Evolutionary conservation across 2,888 invertebrate species (phyloP).

Genomic region (Nemoura dubitans): DNA sequence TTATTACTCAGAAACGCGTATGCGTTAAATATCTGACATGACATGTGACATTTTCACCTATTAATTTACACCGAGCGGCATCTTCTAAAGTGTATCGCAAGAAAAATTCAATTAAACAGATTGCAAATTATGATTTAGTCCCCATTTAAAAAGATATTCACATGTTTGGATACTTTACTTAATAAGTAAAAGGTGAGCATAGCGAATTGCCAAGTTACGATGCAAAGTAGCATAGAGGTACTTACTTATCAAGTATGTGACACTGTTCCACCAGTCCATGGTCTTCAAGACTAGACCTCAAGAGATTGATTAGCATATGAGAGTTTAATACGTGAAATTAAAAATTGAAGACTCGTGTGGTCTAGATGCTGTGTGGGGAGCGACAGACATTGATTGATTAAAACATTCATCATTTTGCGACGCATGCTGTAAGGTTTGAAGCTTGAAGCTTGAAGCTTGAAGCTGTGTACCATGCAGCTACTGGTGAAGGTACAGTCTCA

Average conservation of each 20-base stretch:
- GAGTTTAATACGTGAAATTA: not conserved
- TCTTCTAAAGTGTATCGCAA: not conserved
- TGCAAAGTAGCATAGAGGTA: not conserved
- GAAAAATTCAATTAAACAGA: not conserved
- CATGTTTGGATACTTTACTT: not conserved
- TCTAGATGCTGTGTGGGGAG: not conserved
- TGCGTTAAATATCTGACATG: not conserved
- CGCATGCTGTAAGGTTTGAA: not conserved
- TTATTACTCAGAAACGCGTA: not conserved
- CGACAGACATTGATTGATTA: constrained; percentile 12
- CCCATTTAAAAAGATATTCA: not conserved
- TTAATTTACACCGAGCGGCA: not conserved
- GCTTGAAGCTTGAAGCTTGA: not conserved
- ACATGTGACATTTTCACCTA: not conserved
- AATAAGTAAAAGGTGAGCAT: not conserved
- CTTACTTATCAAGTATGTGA: not conserved
- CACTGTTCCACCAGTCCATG: not conserved
- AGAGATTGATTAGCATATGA: not conserved
- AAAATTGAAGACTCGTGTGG: not conserved
- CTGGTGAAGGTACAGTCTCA: not conserved
- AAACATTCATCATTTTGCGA: not conserved
- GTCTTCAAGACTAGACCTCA: not conserved
- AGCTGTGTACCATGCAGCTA: not conserved
- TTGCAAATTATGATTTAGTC: constrained; percentile 7
- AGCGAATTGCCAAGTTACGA: not conserved